These are phyloP conservation scores for Chironomus tentans DNA, from an alignment of 2,888 invertebrate genomes.

Conservation along the genomic window DNA sequence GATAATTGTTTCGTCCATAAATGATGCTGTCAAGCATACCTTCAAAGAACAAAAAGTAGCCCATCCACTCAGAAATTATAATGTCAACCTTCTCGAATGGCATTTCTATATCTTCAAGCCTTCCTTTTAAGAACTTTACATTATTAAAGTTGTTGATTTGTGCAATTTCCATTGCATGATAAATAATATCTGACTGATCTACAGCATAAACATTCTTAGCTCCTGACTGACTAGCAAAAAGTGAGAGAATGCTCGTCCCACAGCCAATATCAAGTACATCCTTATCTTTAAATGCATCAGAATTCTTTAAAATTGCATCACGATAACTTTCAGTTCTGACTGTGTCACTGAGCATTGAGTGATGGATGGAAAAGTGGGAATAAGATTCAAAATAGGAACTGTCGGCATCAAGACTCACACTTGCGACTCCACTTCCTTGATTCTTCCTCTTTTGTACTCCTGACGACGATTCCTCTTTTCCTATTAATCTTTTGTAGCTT, in stretches of 20 bases:
- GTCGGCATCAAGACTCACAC: slow-evolving; percentile 55
- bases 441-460: slow-evolving; percentile 38
- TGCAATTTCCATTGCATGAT: slow-evolving; percentile 91
- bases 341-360: slow-evolving; percentile 86
- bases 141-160: slow-evolving; percentile 51
- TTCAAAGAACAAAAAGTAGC: slow-evolving; percentile 91
- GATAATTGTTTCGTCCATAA: slow-evolving; percentile 72
- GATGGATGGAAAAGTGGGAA: slow-evolving; percentile 85
- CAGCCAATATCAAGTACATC: slow-evolving; percentile 92
- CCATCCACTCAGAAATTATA: slow-evolving; percentile 98
- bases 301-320: slow-evolving; percentile 71
- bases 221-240: slow-evolving; percentile 95
- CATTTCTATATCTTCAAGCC: slow-evolving; percentile 72
- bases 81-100: slow-evolving; percentile 73
- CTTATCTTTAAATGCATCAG: slow-evolving; percentile 59
- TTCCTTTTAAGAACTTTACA: slow-evolving; percentile 73
- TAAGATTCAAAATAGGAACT: slow-evolving; percentile 75
- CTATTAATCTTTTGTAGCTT: slow-evolving; percentile 50
- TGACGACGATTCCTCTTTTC: slow-evolving; percentile 34
- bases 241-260: slow-evolving; percentile 94
- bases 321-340: slow-evolving; percentile 80
- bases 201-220: slow-evolving; percentile 84
- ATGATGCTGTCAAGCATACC: slow-evolving; percentile 94
- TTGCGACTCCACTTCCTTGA: slow-evolving; percentile 37
- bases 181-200: slow-evolving; percentile 93